phyloP scores from a whole-genome alignment of 2,888 invertebrate species.

The Lamellibrachia columna region DNA sequence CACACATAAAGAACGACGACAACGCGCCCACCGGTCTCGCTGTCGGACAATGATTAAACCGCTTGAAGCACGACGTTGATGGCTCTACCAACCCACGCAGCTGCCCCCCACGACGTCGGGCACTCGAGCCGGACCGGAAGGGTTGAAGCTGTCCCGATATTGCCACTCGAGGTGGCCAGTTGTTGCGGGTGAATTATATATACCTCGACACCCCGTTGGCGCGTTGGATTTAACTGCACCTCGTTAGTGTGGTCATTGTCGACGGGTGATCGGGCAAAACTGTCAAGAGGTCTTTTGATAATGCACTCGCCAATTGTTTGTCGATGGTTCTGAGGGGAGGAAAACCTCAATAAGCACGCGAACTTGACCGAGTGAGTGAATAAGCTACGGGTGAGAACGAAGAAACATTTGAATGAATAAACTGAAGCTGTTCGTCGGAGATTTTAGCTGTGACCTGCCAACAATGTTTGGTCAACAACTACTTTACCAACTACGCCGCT shows the following conservation, averaged over 20 bases:
- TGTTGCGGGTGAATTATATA: background rate
- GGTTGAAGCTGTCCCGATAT: background rate
- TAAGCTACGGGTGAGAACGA: background rate
- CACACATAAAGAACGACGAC: background rate
- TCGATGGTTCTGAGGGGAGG: background rate
- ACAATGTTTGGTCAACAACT: background rate
- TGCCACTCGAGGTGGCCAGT: background rate
- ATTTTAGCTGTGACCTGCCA: background rate
- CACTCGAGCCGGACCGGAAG: background rate
- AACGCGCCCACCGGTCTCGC: background rate
- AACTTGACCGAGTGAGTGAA: background rate
- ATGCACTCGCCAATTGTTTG: background rate
- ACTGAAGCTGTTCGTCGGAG: background rate
- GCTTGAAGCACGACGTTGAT: background rate
- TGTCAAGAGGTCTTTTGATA: conserved; percentile 16
- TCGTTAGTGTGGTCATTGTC: background rate
- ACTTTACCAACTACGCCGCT: background rate
- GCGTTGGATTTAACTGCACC: background rate
- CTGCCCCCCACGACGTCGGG: background rate
- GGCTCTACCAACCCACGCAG: background rate
- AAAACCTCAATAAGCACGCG: background rate
- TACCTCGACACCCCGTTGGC: background rate
- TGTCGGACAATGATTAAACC: background rate
- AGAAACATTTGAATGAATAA: background rate
- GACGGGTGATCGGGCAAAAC: background rate